phyloP scores from a whole-genome alignment of 2,888 invertebrate species.

The Melanchra persicariae region DNA sequence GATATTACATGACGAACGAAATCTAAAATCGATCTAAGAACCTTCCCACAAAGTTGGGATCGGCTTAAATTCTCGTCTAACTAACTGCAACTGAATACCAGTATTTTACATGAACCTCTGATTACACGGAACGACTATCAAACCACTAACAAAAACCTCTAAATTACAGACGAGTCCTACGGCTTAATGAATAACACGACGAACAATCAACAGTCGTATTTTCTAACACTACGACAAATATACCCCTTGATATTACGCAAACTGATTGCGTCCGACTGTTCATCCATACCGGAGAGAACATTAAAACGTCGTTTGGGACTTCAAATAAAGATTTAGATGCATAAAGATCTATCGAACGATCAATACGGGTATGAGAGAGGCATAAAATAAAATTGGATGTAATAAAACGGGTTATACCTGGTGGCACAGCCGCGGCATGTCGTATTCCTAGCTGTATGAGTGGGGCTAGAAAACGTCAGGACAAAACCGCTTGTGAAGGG shows the following conservation, averaged over 20 bases:
- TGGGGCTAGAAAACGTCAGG: slow-evolving; percentile 64
- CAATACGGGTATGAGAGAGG: slow-evolving; percentile 78
- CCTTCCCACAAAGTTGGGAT: too few species aligned
- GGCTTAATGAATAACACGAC: too few species aligned
- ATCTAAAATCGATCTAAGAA: too few species aligned
- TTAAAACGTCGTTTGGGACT: slow-evolving; percentile 76
- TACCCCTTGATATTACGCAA: slow-evolving; percentile 61
- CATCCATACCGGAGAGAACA: slow-evolving; percentile 60
- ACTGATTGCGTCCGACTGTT: slow-evolving; percentile 53
- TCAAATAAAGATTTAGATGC: slow-evolving; percentile 80
- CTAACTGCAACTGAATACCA: too few species aligned
- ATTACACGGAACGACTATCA: too few species aligned
- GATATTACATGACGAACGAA: too few species aligned
- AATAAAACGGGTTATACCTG: slow-evolving; percentile 85
- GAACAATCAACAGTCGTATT: neutral
- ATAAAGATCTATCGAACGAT: slow-evolving; percentile 79
- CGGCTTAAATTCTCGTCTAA: too few species aligned
- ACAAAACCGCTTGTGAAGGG: slow-evolving; percentile 9
- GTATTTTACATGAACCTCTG: too few species aligned
- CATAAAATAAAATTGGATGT: slow-evolving; percentile 87
- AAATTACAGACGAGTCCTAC: too few species aligned
- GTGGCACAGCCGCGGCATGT: slow-evolving; percentile 76
- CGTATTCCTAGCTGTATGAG: slow-evolving; percentile 76
- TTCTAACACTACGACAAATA: slow-evolving; percentile 38
- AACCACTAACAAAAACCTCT: too few species aligned